A percentile compares a stretch with the other conserved stretches of the same genome.
These are phyloP conservation scores for Anagyrus pseudococci DNA, from an alignment of 2,888 invertebrate species.

Conservation along the genomic window DNA sequence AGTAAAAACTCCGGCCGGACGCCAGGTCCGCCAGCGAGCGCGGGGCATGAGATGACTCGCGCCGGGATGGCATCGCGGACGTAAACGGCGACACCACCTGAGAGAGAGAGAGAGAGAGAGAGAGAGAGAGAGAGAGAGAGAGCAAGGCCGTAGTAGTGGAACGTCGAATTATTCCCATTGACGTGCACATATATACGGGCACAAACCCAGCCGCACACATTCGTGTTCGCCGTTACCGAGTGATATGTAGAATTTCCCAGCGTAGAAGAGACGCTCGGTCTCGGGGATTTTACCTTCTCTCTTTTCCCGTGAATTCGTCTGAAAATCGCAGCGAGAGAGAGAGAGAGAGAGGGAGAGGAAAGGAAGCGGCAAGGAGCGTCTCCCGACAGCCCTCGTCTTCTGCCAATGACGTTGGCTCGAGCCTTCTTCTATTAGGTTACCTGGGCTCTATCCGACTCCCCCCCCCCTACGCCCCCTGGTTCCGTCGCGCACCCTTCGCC, in stretches of 20 bases:
- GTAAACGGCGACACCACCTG: not conserved
- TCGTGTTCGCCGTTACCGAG: not conserved
- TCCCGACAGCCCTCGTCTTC: conserved; percentile 55
- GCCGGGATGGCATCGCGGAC: too few relatives aligned
- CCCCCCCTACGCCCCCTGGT: conserved; percentile 9
- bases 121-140: too few relatives aligned
- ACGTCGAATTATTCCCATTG: conserved; percentile 18
- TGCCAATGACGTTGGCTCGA: conserved; percentile 60
- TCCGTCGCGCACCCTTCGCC: conserved; percentile 11
- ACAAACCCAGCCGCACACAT: not conserved
- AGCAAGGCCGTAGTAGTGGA: too few relatives aligned
- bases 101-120: too few relatives aligned
- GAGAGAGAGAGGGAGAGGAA: not conserved
- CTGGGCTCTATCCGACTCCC: conserved; percentile 53
- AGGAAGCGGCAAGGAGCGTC: conserved; percentile 1
- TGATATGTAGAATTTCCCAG: conserved; percentile 30
- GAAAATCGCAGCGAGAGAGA: conserved; percentile 53
- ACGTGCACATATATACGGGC: not conserved
- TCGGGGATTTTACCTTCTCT: conserved; percentile 50
- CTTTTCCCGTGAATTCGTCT: conserved; percentile 53
- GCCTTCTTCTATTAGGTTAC: conserved; percentile 59
- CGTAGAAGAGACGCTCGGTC: conserved; percentile 19
- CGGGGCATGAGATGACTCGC: too few relatives aligned
- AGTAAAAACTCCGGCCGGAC: too few relatives aligned
- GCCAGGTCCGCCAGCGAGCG: too few relatives aligned